phyloP scores from a whole-genome alignment of 2,888 invertebrate genomes.

The Cerastis leucographa region DNA sequence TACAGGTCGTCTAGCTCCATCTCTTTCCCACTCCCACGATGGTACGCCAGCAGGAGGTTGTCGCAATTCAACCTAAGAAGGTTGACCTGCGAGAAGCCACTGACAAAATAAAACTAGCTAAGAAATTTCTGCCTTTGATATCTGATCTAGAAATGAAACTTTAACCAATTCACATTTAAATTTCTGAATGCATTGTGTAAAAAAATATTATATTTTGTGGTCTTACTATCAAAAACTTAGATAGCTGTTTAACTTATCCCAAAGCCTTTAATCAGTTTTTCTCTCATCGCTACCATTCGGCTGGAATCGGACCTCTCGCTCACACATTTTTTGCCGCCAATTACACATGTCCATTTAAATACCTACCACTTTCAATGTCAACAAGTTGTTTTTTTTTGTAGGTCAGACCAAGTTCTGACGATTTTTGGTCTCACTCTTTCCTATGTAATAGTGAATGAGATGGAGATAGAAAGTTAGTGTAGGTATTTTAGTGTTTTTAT shows the following conservation, averaged over 20 bases:
- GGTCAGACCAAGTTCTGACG: background rate
- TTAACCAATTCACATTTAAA: no score
- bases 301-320: slow-evolving; percentile 16
- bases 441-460: background rate
- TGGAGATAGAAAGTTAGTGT: background rate
- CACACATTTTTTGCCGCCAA: slow-evolving; percentile 17
- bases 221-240: background rate
- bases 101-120: no score
- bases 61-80: no score
- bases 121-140: no score
- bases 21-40: no score
- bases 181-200: background rate
- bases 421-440: slow-evolving; percentile 11
- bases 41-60: no score
- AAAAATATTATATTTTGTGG: background rate
- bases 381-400: slow-evolving; percentile 14
- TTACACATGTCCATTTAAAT: slow-evolving; percentile 31
- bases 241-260: background rate
- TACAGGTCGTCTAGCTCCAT: no score
- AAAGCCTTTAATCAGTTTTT: slow-evolving; percentile 1
- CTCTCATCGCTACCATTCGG: background rate
- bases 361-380: slow-evolving; percentile 36
- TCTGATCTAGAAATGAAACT: no score
- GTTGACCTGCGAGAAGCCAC: no score
- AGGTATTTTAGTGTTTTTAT: background rate